Conservation (phyloP, 2,797 vertebrate species). For the Amazona finschi region DNA sequence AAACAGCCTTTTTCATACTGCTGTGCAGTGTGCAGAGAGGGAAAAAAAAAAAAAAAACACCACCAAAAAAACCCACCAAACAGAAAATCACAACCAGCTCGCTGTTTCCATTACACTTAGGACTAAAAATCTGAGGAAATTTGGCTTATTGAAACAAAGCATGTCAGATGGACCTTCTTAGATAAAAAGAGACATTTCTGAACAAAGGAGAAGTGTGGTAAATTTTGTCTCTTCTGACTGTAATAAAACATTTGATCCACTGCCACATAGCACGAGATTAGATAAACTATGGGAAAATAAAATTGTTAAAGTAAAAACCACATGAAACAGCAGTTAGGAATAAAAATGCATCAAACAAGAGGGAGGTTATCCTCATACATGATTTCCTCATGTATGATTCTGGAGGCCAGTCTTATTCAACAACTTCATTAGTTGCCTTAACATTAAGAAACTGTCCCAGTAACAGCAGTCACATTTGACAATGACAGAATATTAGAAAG, state of each 20-base stretch:
- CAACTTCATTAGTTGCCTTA: background rate
- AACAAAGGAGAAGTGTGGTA: background rate
- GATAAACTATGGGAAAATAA: background rate
- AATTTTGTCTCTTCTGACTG: background rate
- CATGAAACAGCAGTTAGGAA: background rate
- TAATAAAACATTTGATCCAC: background rate
- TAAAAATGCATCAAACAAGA: background rate
- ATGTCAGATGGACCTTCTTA: background rate
- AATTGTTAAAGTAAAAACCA: background rate
- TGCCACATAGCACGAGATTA: background rate
- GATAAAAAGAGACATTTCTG: background rate
- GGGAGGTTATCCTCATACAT: background rate
- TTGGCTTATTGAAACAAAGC: background rate
- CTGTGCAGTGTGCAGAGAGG: fast-evolving
- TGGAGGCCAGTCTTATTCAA: background rate
- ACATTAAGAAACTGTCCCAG: background rate
- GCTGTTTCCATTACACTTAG: background rate
- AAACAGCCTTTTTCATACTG: background rate
- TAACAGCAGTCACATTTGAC: background rate
- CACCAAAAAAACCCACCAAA: no score
- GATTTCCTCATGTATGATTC: background rate
- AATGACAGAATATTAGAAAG: background rate
- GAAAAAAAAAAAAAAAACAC: no score
- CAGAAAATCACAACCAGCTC: background rate
- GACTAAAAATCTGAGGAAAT: background rate